Conservation (phyloP, 2,888 invertebrate species). For the Baccha elongata region DNA sequence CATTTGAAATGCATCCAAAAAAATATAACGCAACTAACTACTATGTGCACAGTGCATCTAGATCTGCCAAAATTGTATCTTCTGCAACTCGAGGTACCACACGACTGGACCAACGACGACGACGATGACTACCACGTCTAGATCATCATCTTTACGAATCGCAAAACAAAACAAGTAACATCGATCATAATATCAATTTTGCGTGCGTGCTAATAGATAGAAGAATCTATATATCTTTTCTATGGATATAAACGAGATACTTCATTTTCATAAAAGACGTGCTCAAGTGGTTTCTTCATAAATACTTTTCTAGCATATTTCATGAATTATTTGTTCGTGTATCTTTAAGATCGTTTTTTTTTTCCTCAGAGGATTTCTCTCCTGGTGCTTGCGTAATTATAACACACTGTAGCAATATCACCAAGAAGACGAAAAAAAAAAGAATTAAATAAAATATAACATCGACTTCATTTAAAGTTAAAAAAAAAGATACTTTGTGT, state of each 20-base stretch:
- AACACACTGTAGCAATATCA: slow-evolving; percentile 51
- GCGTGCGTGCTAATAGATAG: slow-evolving; percentile 70
- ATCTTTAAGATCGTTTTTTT: slow-evolving; percentile 1
- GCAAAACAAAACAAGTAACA: slow-evolving; percentile 35
- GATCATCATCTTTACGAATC: slow-evolving; percentile 4
- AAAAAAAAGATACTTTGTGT: slow-evolving; percentile 25
- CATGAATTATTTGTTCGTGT: slow-evolving; percentile 30
- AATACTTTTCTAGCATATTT: slow-evolving; percentile 50
- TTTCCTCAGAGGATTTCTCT: slow-evolving; percentile 41
- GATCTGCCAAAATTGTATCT: slow-evolving; percentile 64
- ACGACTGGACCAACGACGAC: slow-evolving; percentile 26
- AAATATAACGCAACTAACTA: slow-evolving; percentile 15
- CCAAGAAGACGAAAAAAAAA: slow-evolving; percentile 24
- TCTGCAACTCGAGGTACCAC: slow-evolving; percentile 8
- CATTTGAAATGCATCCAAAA: slow-evolving; percentile 47
- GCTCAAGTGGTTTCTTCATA: slow-evolving; percentile 41
- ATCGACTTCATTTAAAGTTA: slow-evolving; percentile 21
- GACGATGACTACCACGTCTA: not conserved
- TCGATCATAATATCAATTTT: slow-evolving; percentile 73
- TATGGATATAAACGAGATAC: slow-evolving; percentile 50
- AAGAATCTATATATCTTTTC: slow-evolving; percentile 7
- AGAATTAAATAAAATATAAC: slow-evolving; percentile 51
- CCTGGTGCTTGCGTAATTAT: slow-evolving; percentile 70
- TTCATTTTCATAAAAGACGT: slow-evolving; percentile 62
- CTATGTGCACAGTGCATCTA: slow-evolving; percentile 49